Conservation (phyloP, 2,888 invertebrate species). For the Xestia sexstrigata region DNA sequence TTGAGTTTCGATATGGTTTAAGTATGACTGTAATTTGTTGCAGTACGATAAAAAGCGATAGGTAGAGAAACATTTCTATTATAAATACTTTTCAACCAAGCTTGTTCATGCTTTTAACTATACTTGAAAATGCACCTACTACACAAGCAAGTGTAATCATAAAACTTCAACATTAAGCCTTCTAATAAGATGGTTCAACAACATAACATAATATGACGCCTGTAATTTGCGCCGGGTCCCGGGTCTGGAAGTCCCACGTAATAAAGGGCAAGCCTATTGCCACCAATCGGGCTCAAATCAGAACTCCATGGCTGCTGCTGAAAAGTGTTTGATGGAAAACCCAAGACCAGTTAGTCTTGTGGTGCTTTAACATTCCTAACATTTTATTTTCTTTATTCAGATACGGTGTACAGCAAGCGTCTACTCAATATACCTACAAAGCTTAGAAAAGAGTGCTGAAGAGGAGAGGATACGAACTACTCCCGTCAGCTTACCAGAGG, state of each 20-base stretch:
- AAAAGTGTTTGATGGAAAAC: background rate
- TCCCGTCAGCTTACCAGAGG: conserved; percentile 77
- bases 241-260: background rate
- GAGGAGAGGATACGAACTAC: conserved; percentile 82
- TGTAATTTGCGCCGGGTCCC: background rate
- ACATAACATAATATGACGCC: background rate
- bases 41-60: background rate
- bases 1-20: conserved; percentile 21
- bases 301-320: background rate
- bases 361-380: background rate
- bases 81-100: conserved; percentile 2
- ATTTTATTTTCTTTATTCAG: conserved; percentile 66
- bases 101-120: background rate
- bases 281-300: background rate
- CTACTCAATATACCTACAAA: conserved; percentile 84
- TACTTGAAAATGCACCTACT: background rate
- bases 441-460: conserved; percentile 83
- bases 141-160: background rate
- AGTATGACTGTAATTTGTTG: conserved; percentile 22
- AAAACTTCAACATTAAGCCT: background rate
- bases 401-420: conserved; percentile 86
- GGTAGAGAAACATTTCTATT: conserved; percentile 1
- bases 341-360: background rate
- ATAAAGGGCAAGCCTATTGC: background rate
- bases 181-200: background rate